phyloP scores from a whole-genome alignment of 2,888 invertebrate genomes.

The Zootermopsis nevadensis region DNA sequence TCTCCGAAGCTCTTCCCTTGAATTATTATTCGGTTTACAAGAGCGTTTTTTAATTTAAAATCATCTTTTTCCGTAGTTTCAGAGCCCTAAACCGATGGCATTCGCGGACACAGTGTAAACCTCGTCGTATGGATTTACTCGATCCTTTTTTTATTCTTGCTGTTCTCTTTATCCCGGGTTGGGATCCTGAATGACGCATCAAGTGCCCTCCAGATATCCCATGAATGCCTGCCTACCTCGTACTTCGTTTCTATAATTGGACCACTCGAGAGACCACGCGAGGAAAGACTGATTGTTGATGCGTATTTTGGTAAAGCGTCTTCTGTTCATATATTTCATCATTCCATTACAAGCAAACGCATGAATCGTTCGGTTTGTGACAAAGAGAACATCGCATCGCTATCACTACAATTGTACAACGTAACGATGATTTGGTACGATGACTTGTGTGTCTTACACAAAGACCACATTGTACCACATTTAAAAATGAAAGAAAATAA shows the following conservation, averaged over 20 bases:
- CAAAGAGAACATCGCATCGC: too few relatives aligned
- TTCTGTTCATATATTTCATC: neutral
- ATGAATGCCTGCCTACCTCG: neutral
- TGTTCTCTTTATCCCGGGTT: conserved; percentile 30
- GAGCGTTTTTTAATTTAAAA: too few relatives aligned
- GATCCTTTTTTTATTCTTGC: neutral
- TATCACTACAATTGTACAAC: too few relatives aligned
- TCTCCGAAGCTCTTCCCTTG: too few relatives aligned
- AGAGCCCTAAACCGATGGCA: neutral
- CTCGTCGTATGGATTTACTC: neutral
- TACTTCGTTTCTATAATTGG: conserved; percentile 24
- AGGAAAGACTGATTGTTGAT: neutral
- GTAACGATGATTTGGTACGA: too few relatives aligned
- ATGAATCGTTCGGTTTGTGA: too few relatives aligned
- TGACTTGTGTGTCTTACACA: too few relatives aligned
- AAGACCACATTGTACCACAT: too few relatives aligned
- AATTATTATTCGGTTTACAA: too few relatives aligned
- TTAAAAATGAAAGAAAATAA: too few relatives aligned
- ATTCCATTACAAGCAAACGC: neutral
- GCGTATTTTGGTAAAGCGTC: neutral
- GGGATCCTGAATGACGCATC: neutral
- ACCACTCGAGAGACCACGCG: neutral
- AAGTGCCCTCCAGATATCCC: conserved; percentile 26
- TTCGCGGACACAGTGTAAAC: neutral
- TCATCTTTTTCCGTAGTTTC: too few relatives aligned